phyloP scores from a whole-genome alignment of 2,113 vertebrate species.

The Hippolais icterina region DNA sequence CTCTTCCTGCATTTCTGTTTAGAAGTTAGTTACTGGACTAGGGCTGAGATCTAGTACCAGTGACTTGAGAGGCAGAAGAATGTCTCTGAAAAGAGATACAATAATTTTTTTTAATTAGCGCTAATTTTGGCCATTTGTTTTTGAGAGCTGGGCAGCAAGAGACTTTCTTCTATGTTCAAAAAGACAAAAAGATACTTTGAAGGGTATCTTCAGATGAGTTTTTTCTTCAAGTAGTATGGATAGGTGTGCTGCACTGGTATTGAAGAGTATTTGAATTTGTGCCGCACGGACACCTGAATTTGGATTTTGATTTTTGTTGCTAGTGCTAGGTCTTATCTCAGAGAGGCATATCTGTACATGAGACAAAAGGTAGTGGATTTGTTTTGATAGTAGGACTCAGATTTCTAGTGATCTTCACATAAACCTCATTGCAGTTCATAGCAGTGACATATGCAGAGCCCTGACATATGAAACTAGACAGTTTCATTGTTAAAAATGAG shows the following conservation, averaged over 20 bases:
- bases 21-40: neutral
- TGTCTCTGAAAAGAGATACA: neutral
- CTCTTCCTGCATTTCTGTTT: neutral
- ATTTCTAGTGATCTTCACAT: neutral
- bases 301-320: neutral
- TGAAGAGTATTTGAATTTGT: neutral
- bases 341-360: neutral
- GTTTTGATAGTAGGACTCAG: neutral
- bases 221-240: neutral
- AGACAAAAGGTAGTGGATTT: neutral
- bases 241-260: neutral
- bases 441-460: neutral
- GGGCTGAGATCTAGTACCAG: neutral
- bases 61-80: neutral
- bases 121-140: neutral
- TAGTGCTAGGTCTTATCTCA: neutral
- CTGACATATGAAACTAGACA: neutral
- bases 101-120: neutral
- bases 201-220: neutral
- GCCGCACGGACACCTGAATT: neutral
- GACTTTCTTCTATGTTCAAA: neutral
- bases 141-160: neutral
- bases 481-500: neutral
- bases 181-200: neutral
- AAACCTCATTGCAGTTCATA: neutral